These are phyloP conservation scores for Tichodroma muraria DNA, from an alignment of 2,113 vertebrate genomes.

Conservation along the genomic window DNA sequence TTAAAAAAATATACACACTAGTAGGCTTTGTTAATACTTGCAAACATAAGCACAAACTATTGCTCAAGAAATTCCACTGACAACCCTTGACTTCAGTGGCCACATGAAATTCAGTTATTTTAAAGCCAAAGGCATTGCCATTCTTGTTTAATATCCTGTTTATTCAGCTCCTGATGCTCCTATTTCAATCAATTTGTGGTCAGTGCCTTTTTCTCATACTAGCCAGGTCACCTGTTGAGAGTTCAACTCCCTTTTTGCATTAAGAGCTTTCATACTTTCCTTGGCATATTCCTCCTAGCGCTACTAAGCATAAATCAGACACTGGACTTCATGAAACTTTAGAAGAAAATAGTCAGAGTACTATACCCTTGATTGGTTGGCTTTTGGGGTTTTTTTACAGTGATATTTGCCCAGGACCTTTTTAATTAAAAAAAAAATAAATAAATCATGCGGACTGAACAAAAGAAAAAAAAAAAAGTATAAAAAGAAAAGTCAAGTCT, in stretches of 20 bases:
- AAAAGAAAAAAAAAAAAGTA: background rate
- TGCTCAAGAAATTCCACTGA: background rate
- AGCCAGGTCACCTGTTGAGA: background rate
- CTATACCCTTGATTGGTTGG: background rate
- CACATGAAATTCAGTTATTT: background rate
- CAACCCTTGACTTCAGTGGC: background rate
- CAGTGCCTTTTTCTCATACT: background rate
- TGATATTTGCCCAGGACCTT: background rate
- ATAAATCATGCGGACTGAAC: background rate
- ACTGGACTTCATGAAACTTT: background rate
- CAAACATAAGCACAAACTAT: background rate
- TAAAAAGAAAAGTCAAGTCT: background rate
- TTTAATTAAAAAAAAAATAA: background rate
- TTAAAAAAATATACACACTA: background rate
- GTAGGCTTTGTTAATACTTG: background rate
- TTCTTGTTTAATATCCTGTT: background rate
- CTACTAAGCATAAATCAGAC: background rate
- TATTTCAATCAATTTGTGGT: background rate
- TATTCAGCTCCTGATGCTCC: background rate
- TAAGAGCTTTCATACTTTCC: background rate
- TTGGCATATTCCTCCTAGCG: background rate
- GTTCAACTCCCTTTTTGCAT: background rate
- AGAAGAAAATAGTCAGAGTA: background rate
- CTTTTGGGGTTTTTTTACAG: background rate
- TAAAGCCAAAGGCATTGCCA: background rate